Percentiles rank a stretch among this genome's conserved stretches.
Conservation (phyloP, 1,140 invertebrate genomes). For the Drosophila setifemur region DNA sequence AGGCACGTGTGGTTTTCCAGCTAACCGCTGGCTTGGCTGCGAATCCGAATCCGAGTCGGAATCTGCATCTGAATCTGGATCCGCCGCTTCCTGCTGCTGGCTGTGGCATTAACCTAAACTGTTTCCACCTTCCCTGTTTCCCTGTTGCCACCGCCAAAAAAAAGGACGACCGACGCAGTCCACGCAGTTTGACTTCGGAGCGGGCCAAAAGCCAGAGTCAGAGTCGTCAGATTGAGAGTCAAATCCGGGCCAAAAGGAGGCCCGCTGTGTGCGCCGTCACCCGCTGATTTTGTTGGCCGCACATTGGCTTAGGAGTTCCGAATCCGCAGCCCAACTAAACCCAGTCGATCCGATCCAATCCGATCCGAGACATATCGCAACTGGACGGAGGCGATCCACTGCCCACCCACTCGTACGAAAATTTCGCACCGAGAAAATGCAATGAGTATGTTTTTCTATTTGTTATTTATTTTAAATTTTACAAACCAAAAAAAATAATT, state of each 20-base stretch:
- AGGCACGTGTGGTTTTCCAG: conserved; percentile 82
- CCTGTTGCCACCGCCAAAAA: background rate
- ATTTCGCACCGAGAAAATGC: too few relatives aligned
- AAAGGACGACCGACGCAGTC: conserved; percentile 59
- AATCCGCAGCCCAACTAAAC: conserved; percentile 19
- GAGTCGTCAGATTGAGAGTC: conserved; percentile 17
- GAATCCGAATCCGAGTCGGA: too few relatives aligned
- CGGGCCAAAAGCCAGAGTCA: conserved; percentile 5
- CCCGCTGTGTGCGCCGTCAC: conserved; percentile 70
- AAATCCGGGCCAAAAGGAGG: conserved; percentile 42
- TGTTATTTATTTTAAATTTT: too few relatives aligned
- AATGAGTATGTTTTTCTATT: too few relatives aligned
- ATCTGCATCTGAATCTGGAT: background rate
- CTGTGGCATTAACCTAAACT: conserved; percentile 75
- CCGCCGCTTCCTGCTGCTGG: conserved; percentile 52
- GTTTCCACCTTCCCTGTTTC: conserved; percentile 63
- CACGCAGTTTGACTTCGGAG: conserved; percentile 64
- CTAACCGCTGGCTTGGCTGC: conserved; percentile 50
- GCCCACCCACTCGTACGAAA: conserved; percentile 59
- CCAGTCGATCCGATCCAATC: conserved; percentile 3
- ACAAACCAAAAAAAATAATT: too few relatives aligned
- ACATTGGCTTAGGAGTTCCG: conserved; percentile 52
- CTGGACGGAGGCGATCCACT: conserved; percentile 4
- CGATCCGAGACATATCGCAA: background rate
- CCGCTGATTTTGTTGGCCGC: conserved; percentile 65